Evolutionary conservation across 2,113 vertebrate species (phyloP), one percentile per base, ranked within the genome.

Genomic region (Girardinichthys multiradiatus): DNA sequence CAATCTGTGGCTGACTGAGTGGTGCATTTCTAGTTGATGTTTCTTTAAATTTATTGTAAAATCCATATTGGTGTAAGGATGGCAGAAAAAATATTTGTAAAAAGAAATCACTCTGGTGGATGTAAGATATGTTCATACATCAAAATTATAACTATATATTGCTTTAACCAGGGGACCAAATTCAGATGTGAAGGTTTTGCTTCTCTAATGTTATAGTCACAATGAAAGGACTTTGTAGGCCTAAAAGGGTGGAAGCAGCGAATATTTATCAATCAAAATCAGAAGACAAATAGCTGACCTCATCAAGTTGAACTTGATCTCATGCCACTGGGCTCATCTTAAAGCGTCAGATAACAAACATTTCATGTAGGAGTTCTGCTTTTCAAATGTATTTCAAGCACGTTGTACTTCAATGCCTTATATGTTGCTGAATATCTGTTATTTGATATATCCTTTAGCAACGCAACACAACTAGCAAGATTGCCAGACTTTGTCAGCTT

Each of bases 151-250:
- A n/a, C 14, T 37, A 12, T 37, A 37, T 66, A 28, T 39, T 59
- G 24, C 57, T 57, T 62, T 14, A 59, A 29, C 58, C 45, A 3
- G 8, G 37, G 54, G 42, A 54, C 31, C 30, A 45, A 31, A 68
- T 12, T 27, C 31, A 72, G 59, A 30, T 4, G 17, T 37, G 9
- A 27, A 24, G 59, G 57, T 58, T 76, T 26, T 64, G 74, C 17
- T 54, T 27, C 37, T 73, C 51, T 77, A 87, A 87, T 77, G 85
- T 89, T 83, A 83, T 19, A 30, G 54, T 57, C 21, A 70, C 31
- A 19, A 75, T 54, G 11, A 45, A 45, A 30, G 35, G 45, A 17
- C 39, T 14, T 60, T 64, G 17, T 28, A 65, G 19, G 26, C n/a
- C 66, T 57, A 39, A 69, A 39, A 60, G 62, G 63, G 42, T 51